Evolutionary conservation across 2,113 vertebrate species (phyloP).

Genomic region (Anguilla rostrata): DNA sequence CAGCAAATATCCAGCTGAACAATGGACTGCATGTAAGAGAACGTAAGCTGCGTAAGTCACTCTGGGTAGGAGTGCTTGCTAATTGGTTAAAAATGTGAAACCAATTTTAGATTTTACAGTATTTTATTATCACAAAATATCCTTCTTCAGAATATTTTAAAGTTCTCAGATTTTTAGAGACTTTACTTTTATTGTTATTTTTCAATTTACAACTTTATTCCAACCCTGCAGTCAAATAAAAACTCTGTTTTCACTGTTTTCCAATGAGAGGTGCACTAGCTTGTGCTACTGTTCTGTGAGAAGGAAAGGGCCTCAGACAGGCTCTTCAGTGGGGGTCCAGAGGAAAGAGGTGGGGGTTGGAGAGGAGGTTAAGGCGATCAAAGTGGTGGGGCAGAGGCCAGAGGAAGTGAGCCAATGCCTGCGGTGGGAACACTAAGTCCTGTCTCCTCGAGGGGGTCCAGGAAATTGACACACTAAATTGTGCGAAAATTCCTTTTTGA

Average conservation of each 20-base stretch:
- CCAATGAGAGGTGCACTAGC: neutral
- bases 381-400: neutral
- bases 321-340: neutral
- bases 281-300: neutral
- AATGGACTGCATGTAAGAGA: no score
- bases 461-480: neutral
- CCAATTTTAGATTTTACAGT: neutral
- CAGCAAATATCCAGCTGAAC: no score
- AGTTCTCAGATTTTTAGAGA: no score
- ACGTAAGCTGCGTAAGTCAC: no score
- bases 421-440: neutral
- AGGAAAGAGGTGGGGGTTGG: neutral
- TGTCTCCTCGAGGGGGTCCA: neutral
- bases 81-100: neutral
- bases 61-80: no score
- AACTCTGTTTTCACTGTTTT: neutral
- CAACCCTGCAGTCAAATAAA: no score
- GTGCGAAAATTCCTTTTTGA: neutral
- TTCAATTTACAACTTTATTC: no score
- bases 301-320: neutral
- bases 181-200: no score
- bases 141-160: no score
- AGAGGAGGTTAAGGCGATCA: neutral
- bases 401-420: neutral
- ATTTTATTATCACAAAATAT: no score